Evolutionary conservation across 2,113 vertebrate species (phyloP).

Genomic region (Corapipo altera): DNA sequence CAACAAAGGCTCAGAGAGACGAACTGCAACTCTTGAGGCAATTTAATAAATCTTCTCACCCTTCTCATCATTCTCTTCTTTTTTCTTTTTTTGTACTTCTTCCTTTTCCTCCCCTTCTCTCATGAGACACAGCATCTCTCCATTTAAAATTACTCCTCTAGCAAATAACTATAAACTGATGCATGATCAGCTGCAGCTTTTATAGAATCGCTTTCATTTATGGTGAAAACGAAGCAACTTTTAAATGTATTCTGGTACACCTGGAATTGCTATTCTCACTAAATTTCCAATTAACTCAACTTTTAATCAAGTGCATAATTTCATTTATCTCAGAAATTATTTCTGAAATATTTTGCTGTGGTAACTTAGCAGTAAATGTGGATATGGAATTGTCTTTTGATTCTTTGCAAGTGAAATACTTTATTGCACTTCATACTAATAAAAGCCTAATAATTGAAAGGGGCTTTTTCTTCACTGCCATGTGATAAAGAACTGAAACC

Average conservation of each 20-base stretch:
- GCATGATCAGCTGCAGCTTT: background rate
- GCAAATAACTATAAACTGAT: background rate
- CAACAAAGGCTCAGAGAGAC: background rate
- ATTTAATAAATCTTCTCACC: background rate
- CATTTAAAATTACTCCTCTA: background rate
- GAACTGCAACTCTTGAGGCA: background rate
- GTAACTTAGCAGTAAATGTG: background rate
- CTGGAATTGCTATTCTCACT: background rate
- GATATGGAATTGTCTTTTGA: background rate
- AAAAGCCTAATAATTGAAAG: background rate
- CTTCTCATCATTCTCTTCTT: background rate
- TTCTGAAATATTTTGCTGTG: background rate
- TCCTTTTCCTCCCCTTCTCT: background rate
- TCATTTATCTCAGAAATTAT: background rate
- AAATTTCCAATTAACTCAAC: background rate
- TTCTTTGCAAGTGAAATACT: background rate
- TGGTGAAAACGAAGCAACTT: background rate
- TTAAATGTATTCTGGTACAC: background rate
- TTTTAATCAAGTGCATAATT: background rate
- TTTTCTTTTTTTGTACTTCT: background rate
- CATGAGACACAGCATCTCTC: background rate
- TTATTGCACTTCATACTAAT: background rate
- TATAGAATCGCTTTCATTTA: background rate
- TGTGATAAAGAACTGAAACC: background rate
- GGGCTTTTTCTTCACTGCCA: fast-evolving